Evolutionary conservation across 2,888 invertebrate genomes (phyloP).

Genomic region (Chloroclysta siterata): DNA sequence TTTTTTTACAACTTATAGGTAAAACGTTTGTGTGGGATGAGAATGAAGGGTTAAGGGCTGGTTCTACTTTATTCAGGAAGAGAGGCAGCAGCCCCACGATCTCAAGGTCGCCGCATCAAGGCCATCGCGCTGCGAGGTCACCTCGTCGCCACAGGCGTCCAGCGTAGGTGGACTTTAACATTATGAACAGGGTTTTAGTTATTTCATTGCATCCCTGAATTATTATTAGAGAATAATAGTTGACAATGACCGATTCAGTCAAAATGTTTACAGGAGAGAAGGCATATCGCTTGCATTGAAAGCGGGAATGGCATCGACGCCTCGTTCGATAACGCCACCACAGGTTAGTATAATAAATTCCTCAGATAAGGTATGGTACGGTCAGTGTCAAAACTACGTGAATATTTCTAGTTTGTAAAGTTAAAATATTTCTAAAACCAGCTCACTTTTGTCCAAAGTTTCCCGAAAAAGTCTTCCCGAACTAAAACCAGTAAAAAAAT

Average conservation of each 20-base stretch:
- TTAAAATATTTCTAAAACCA: no score
- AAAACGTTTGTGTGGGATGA: no score
- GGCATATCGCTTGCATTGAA: constrained; percentile 72
- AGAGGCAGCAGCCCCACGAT: constrained; percentile 62
- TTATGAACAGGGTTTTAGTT: neutral
- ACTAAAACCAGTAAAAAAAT: no score
- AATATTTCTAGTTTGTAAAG: no score
- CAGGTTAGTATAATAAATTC: constrained; percentile 54
- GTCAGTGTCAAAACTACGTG: no score
- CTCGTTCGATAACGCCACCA: constrained; percentile 64
- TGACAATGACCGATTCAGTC: no score
- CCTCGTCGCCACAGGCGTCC: constrained; percentile 62
- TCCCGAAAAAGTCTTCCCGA: no score
- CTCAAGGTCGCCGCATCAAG: constrained; percentile 49
- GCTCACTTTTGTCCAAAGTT: no score
- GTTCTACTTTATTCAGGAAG: constrained; percentile 39
- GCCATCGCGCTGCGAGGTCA: constrained; percentile 52
- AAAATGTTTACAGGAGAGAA: constrained; percentile 60
- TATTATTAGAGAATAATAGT: neutral
- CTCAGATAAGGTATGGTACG: no score
- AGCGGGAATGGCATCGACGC: constrained; percentile 70
- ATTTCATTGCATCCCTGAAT: neutral
- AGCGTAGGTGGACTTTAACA: constrained; percentile 47
- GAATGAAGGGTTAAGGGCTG: no score
- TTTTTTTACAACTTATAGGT: no score